Conservation (phyloP, 2,113 vertebrate genomes). For the Saccopteryx bilineata region DNA sequence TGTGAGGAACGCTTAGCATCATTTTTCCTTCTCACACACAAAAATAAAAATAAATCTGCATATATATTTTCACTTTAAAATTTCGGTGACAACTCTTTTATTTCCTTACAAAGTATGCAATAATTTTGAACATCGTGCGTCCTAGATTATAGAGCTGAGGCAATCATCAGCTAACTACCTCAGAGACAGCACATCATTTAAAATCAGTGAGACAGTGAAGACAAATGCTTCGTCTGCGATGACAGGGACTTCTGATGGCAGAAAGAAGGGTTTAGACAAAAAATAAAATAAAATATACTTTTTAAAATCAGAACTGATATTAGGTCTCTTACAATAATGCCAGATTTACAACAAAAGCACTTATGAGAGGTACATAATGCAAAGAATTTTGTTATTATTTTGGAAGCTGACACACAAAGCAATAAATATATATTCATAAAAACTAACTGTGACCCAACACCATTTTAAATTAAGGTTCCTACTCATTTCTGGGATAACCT, state of each 20-base stretch:
- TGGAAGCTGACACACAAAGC: background rate
- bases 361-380: constrained; percentile 49
- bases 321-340: constrained; percentile 61
- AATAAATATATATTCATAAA: constrained; percentile 48
- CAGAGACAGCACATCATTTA: constrained; percentile 74
- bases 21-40: background rate
- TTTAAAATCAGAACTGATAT: constrained; percentile 32
- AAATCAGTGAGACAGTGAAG: constrained; percentile 61
- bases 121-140: constrained; percentile 63
- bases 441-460: background rate
- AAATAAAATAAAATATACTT: background rate
- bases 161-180: constrained; percentile 64
- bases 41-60: background rate
- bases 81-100: constrained; percentile 59
- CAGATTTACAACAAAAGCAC: constrained; percentile 72
- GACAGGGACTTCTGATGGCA: constrained; percentile 72
- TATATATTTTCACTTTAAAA: constrained; percentile 50
- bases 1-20: background rate
- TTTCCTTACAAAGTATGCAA: constrained; percentile 70
- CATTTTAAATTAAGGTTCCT: constrained; percentile 58
- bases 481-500: constrained; percentile 65
- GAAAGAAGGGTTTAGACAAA: constrained; percentile 7
- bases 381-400: background rate
- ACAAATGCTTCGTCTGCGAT: constrained; percentile 43
- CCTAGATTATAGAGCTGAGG: constrained; percentile 70